These are phyloP conservation scores for Polia nebulosa DNA, from an alignment of 2,888 invertebrate species.

Conservation along the genomic window DNA sequence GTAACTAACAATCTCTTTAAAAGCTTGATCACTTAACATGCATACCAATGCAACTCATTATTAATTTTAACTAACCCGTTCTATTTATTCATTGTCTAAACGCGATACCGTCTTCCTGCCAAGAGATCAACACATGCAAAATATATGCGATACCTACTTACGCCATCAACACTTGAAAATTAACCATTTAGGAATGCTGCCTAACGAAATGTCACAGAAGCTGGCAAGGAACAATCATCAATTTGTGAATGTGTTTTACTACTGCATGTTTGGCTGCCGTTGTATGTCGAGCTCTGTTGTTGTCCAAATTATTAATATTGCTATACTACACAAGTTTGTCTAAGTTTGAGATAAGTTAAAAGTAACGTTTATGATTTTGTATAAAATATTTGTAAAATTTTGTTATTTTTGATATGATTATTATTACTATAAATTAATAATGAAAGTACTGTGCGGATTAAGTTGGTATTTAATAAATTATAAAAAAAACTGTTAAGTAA, in stretches of 20 bases:
- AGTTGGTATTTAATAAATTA: conserved; percentile 44
- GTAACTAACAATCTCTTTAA: conserved; percentile 63
- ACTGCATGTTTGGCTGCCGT: conserved; percentile 79
- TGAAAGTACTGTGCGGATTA: conserved; percentile 6
- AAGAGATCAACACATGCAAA: conserved; percentile 77
- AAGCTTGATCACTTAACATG: conserved; percentile 73
- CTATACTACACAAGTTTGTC: conserved; percentile 67
- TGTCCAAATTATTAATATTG: conserved; percentile 71
- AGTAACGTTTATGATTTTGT: conserved; percentile 54
- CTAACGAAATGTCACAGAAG: conserved; percentile 85
- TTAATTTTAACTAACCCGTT: conserved; percentile 69
- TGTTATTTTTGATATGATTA: conserved; percentile 35
- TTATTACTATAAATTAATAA: conserved; percentile 21
- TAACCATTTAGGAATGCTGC: conserved; percentile 87
- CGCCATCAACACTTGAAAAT: conserved; percentile 81
- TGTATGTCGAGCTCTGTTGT: conserved; percentile 76
- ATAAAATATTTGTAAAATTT: conserved; percentile 48
- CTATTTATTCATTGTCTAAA: conserved; percentile 71
- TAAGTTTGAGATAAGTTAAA: conserved; percentile 51
- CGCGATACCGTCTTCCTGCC: conserved; percentile 91
- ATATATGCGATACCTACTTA: conserved; percentile 72
- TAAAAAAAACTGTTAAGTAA: conserved; percentile 2
- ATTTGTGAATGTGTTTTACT: conserved; percentile 86
- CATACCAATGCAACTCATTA: conserved; percentile 68
- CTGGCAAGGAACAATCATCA: conserved; percentile 80